Conservation (phyloP, 64 coral and sea anemone genomes). For the Montipora capricornis region DNA sequence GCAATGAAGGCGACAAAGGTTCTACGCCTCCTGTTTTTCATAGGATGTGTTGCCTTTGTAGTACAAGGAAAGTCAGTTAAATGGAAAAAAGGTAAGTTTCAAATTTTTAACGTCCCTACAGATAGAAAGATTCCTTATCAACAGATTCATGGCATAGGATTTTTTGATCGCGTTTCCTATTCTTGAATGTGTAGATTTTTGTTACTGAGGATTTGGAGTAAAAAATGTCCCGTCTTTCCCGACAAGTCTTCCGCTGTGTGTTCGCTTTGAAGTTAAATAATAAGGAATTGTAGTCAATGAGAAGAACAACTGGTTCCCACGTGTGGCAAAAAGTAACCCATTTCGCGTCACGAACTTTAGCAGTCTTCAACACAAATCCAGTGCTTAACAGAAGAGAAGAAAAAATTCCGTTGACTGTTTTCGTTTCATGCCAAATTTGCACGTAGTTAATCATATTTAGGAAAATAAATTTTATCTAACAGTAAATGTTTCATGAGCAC, state of each 20-base stretch:
- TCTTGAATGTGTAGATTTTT: neutral
- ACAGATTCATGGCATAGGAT: neutral
- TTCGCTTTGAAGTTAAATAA: neutral
- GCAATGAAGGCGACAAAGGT: conserved; percentile 3
- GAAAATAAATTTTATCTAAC: neutral
- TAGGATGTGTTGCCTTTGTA: neutral
- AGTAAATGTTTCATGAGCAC: neutral
- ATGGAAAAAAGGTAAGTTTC: conserved; percentile 18
- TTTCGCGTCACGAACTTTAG: neutral
- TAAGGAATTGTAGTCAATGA: neutral
- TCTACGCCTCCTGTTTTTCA: neutral
- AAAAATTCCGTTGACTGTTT: neutral
- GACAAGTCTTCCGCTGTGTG: neutral
- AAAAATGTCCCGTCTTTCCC: neutral
- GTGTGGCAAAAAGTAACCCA: neutral
- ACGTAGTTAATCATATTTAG: neutral
- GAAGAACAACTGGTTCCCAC: neutral
- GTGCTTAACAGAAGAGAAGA: neutral
- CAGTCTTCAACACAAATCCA: neutral
- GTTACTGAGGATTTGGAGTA: neutral
- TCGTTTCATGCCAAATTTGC: neutral
- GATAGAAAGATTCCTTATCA: neutral
- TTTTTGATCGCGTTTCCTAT: neutral
- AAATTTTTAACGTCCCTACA: neutral
- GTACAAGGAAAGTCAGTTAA: conserved; percentile 33